A percentile compares a stretch with the other conserved stretches of the same genome.
Conservation (phyloP, 2,113 vertebrate genomes). For the Neofelis nebulosa region DNA sequence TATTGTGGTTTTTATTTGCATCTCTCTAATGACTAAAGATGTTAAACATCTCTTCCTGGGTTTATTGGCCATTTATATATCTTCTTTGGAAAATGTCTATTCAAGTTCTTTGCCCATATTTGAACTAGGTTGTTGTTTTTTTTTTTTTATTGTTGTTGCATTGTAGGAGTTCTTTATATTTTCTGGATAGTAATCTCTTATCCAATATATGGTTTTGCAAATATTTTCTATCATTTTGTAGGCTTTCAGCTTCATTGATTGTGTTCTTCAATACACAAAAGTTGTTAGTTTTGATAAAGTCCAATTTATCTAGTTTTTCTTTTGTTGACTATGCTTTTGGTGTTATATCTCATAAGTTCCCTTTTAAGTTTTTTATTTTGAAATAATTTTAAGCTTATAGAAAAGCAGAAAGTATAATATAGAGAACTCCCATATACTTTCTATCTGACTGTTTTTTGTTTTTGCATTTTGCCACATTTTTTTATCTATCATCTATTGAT, state of each 20-base stretch:
- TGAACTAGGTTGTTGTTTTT: not conserved
- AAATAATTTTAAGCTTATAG: not conserved
- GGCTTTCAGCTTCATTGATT: not conserved
- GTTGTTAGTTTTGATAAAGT: not conserved
- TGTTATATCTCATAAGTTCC: not conserved
- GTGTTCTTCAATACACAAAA: not conserved
- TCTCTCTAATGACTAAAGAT: not conserved
- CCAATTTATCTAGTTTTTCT: not conserved
- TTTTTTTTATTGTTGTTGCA: not conserved
- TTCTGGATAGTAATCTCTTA: not conserved
- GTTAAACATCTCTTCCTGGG: not conserved
- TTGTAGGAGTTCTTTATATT: not conserved
- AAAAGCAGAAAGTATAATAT: not conserved
- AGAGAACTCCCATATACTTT: not conserved
- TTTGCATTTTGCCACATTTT: not conserved
- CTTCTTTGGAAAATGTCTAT: not conserved
- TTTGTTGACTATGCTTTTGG: not conserved
- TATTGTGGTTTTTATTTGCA: not conserved
- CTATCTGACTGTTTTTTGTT: not conserved
- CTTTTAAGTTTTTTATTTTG: not conserved
- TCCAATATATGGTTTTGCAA: not conserved
- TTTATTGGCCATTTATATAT: not conserved
- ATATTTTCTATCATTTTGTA: not conserved
- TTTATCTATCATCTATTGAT: not conserved
- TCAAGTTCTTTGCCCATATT: not conserved